Conservation (phyloP, 2,113 vertebrate species). For the Eupsittula cactorum region DNA sequence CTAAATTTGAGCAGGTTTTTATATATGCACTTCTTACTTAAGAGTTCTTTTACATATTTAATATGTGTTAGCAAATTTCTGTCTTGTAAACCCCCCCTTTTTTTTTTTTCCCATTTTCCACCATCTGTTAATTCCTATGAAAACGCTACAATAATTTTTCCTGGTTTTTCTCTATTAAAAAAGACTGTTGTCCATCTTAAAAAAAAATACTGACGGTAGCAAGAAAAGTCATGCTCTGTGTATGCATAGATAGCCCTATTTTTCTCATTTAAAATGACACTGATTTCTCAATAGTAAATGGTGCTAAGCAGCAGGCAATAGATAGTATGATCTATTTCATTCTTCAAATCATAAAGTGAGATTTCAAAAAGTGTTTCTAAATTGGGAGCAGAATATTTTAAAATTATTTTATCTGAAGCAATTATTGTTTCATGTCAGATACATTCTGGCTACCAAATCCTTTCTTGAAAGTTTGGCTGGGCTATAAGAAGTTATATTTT, state of each 20-base stretch:
- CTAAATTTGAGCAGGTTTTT: neutral
- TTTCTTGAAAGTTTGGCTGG: neutral
- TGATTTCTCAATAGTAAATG: neutral
- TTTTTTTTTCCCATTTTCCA: neutral
- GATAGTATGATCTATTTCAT: neutral
- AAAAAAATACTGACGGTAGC: rapidly evolving
- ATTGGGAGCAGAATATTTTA: neutral
- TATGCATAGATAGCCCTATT: neutral
- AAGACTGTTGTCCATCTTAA: neutral
- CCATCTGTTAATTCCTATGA: neutral
- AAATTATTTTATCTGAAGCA: neutral
- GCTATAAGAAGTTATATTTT: neutral
- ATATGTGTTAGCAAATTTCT: neutral
- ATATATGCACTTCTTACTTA: neutral
- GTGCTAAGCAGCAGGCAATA: neutral
- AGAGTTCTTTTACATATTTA: neutral
- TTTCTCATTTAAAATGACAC: neutral
- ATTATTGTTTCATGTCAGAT: neutral
- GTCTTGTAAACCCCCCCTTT: rapidly evolving
- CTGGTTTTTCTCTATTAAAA: neutral
- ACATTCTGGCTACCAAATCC: neutral
- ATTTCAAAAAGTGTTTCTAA: neutral
- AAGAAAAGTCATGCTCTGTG: neutral
- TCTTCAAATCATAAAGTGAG: neutral
- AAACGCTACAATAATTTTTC: neutral